phyloP scores from a whole-genome alignment of 1,140 invertebrate species.

The Octopus bimaculoides region DNA sequence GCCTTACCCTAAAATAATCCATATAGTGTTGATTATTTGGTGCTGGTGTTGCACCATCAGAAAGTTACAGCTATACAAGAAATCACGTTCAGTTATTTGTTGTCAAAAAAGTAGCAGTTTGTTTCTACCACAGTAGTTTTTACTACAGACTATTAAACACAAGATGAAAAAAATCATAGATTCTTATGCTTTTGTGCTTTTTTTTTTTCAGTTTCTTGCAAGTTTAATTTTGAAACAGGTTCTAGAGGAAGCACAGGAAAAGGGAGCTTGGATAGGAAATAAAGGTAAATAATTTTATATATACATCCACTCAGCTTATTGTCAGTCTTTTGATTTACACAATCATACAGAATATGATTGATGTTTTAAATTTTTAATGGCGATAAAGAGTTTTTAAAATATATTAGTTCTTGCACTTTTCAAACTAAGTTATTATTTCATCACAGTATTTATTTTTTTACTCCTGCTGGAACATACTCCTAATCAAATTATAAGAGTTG shows the following conservation, averaged over 20 bases:
- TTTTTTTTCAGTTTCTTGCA: not conserved
- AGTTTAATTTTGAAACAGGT: constrained; percentile 1
- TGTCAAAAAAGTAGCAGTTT: not conserved
- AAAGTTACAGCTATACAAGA: not conserved
- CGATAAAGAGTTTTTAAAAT: no score
- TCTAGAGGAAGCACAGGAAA: not conserved
- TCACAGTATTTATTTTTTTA: no score
- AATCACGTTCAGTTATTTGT: not conserved
- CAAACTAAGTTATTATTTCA: no score
- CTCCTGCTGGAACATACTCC: no score
- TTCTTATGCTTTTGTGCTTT: not conserved
- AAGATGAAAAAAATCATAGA: not conserved
- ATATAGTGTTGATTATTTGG: not conserved
- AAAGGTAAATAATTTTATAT: no score
- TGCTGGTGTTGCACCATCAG: not conserved
- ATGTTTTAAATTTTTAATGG: no score
- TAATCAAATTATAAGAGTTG: no score
- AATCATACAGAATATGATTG: no score
- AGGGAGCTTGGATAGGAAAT: not conserved
- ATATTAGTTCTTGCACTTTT: no score
- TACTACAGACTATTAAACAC: not conserved
- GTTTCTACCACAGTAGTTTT: not conserved
- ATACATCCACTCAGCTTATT: no score
- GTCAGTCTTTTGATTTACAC: no score
- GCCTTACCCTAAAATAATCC: no score